Conservation (phyloP, 2,113 vertebrate species). For the Nothoprocta perdicaria region DNA sequence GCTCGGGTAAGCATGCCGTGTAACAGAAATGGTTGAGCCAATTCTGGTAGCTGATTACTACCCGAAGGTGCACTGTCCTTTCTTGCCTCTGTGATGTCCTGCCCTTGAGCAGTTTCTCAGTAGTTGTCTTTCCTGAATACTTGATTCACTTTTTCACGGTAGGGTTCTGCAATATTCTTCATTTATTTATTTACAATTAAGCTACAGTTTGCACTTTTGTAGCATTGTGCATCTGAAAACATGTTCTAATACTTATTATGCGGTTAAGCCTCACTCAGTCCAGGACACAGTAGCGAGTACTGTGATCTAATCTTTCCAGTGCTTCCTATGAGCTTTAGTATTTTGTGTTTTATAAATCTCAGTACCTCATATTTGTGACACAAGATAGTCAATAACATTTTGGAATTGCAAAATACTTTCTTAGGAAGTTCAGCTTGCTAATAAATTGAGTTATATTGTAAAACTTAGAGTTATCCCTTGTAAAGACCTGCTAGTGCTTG, state of each 20-base stretch:
- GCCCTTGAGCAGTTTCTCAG: background rate
- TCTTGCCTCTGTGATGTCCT: background rate
- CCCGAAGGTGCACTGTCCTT: background rate
- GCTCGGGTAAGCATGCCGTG: background rate
- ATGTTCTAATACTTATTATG: background rate
- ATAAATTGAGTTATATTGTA: background rate
- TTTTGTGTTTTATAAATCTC: background rate
- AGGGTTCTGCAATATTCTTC: background rate
- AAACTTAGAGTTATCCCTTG: background rate
- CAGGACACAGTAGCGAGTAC: background rate
- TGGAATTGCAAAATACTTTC: background rate
- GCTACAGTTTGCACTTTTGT: background rate
- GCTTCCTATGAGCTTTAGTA: background rate
- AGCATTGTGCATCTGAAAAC: background rate
- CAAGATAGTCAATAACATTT: background rate
- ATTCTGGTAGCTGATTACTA: background rate
- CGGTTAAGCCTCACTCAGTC: background rate
- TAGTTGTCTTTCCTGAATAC: background rate
- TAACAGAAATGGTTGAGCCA: background rate
- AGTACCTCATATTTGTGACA: background rate
- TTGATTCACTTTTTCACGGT: background rate
- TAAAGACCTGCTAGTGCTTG: background rate
- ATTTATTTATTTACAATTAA: background rate
- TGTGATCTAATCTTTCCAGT: background rate
- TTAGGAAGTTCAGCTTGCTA: background rate